Evolutionary conservation across 2,888 invertebrate genomes (phyloP), one percentile per base, ranked within the genome.

Genomic region (Serrognathus titanus): DNA sequence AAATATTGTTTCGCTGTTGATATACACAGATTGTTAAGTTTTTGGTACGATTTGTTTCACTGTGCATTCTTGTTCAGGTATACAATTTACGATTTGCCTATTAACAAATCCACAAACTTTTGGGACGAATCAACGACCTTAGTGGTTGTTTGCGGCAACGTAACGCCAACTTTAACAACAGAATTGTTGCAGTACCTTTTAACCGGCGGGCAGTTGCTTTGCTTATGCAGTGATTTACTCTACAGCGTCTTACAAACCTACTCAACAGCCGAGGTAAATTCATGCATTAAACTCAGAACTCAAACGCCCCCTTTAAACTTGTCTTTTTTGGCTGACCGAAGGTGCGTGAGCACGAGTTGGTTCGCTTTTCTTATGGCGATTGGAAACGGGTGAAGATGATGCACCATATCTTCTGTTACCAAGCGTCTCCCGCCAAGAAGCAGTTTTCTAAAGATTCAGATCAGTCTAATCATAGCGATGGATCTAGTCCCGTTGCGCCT

Each of bases 361-460:
- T 92, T 1, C 86, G 89, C 65, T 92, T 92, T 72, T 88, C 89
- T 2, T 92, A 90, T 66, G 90, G 88, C 61, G 86, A 87, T 73
- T 92, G 92, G 92, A 86, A 88, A 70, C 85, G 88, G 4, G 89
- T 92, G 0, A 86, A 86, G 72, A 88, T 92, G 87, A 89, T 92
- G 82, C 92, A 92, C 75, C 91, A 92, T 69, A 89, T 92, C 62
- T 92, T 92, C 74, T 92, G 92, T 71, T 92, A 92, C 72, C 92
- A 92, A 75, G 90, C 91, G 0, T 91, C 91, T 1, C 92, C 92
- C 0, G 87, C 90, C 1, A 88, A 88, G 74, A 88, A 90, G 66
- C 88, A 89, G 70, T 91, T 91, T 69, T 89, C 89, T 1, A 87
- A 88, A 52, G 89, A 90, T 69, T 86, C 85, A 53, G 90, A 89